phyloP scores from a whole-genome alignment of 1,140 invertebrate genomes.

The Heliothis virescens region DNA sequence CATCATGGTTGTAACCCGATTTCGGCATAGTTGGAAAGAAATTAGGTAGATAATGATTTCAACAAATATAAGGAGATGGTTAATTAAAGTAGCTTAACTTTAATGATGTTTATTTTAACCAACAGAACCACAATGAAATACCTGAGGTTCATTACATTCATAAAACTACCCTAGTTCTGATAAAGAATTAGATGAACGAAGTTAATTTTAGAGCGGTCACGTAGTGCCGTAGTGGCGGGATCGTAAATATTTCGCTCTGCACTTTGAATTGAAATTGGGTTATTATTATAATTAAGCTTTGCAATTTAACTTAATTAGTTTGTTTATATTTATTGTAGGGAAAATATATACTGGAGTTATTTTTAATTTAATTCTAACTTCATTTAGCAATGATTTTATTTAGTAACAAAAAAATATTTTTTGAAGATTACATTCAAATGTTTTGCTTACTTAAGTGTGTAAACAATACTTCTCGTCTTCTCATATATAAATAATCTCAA shows the following conservation, averaged over 20 bases:
- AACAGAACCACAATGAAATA: background rate
- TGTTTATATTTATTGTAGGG: conserved; percentile 12
- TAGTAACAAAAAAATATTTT: too few relatives aligned
- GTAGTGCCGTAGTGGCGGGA: conserved; percentile 15
- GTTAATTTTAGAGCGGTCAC: conserved; percentile 40
- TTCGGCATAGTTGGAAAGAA: too few relatives aligned
- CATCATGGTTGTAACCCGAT: too few relatives aligned
- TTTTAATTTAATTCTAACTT: background rate
- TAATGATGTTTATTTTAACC: too few relatives aligned
- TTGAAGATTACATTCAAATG: too few relatives aligned
- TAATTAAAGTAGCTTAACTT: too few relatives aligned
- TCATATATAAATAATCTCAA: too few relatives aligned
- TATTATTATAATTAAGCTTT: conserved; percentile 52
- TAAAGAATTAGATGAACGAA: conserved; percentile 19
- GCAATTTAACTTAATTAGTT: conserved; percentile 40
- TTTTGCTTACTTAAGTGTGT: too few relatives aligned
- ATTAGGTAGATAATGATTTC: too few relatives aligned
- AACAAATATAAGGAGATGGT: too few relatives aligned
- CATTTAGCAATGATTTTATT: background rate
- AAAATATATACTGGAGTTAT: background rate
- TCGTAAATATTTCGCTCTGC: conserved; percentile 19
- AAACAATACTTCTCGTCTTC: too few relatives aligned
- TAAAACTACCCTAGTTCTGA: background rate
- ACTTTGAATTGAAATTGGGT: conserved; percentile 51
- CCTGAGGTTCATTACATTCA: background rate